Evolutionary conservation across 2,113 vertebrate genomes (phyloP), one percentile per base, ranked within the genome.

Genomic region (Passer domesticus): DNA sequence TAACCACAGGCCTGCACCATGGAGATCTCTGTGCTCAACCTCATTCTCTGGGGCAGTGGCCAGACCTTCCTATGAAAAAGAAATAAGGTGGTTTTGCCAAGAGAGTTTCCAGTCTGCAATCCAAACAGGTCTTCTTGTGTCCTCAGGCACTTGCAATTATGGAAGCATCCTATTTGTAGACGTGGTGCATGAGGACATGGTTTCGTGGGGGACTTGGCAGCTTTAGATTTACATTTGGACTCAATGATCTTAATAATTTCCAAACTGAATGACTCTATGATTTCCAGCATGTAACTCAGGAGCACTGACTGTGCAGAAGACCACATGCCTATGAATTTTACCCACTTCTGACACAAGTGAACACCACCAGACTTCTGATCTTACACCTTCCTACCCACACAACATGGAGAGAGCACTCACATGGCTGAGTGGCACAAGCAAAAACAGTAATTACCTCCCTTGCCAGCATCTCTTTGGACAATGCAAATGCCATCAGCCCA

Each of bases 171-270:
- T 55, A 4, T 52, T 31, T 80, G 49, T 37, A 56, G 49, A 50
- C 0, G 0, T 56, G 76, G 37, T 58, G n/a, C 37, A 47, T 37
- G 43, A 62, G 37, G n/a, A 59, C 30, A 31, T 15, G 58, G 39
- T 28, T 86, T 52, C 4, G 2, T 49, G 43, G 22, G 55, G 44
- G 39, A 47, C 41, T 73, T 37, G 52, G n/a, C 49, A 91, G 24
- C 7, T 5, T 69, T 35, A n/a, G 25, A 39, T 70, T 83, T 67
- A 59, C 1, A 1, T 44, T 47, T 76, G 63, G 35, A 83, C 30
- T 83, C 2, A 1, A 30, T 69, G 43, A 80, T 80, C 41, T 64
- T 73, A 46, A 74, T 70, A 8, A 78, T 87, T 78, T 93, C 41
- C 56, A 81, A 58, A 8, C 20, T 56, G n/a, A 73, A 68, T 50